These are phyloP conservation scores for Rhinolophus sinicus DNA, from an alignment of 2,113 vertebrate species.

Conservation along the genomic window DNA sequence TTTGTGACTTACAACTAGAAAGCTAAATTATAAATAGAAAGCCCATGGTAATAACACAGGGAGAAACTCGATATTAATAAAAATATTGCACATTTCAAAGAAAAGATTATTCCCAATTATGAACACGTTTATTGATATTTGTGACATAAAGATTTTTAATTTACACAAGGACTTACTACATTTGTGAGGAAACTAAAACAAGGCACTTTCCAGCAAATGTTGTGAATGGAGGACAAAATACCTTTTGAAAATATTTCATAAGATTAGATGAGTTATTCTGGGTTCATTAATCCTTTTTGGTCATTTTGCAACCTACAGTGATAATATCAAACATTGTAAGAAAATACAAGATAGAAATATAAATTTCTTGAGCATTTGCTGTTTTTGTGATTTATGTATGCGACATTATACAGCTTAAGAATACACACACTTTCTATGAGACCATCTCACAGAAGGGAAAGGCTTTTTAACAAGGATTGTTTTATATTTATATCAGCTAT, in stretches of 20 bases:
- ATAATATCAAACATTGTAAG: neutral
- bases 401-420: neutral
- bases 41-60: conserved; percentile 25
- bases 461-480: neutral
- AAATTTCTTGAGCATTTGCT: neutral
- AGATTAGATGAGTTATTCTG: conserved; percentile 24
- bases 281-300: neutral
- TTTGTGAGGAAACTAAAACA: conserved; percentile 42
- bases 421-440: neutral
- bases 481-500: conserved; percentile 41
- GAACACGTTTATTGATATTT: conserved; percentile 16
- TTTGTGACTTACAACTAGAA: conserved; percentile 57
- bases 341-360: neutral
- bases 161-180: neutral
- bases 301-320: neutral
- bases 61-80: conserved; percentile 29
- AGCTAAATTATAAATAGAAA: conserved; percentile 45
- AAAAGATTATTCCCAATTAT: conserved; percentile 47
- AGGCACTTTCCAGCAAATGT: neutral
- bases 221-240: neutral
- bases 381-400: conserved; percentile 30
- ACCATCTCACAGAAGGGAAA: neutral
- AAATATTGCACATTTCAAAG: conserved; percentile 1
- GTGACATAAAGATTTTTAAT: conserved; percentile 34
- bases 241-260: conserved; percentile 38